Percentiles rank a stretch among this genome's conserved stretches.
These are phyloP conservation scores for Daktulosphaira vitifoliae DNA, from an alignment of 1,140 invertebrate genomes.

Conservation along the genomic window DNA sequence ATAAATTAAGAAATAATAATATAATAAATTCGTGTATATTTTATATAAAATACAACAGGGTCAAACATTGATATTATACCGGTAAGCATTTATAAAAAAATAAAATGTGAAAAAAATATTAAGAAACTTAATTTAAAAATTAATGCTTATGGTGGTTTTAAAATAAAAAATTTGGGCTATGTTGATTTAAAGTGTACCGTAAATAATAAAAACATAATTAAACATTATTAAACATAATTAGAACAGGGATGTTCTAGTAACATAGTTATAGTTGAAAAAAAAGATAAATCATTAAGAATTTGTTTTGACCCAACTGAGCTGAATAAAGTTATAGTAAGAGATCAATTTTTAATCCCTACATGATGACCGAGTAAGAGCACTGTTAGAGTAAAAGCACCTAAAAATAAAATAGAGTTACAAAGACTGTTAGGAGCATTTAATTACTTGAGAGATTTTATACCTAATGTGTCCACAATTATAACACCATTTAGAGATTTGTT, in stretches of 20 bases:
- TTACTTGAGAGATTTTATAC: too few relatives aligned
- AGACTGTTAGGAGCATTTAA: too few relatives aligned
- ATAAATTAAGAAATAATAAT: too few relatives aligned
- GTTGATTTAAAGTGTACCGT: neutral
- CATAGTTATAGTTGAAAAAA: constrained; percentile 42
- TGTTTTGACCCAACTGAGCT: constrained; percentile 5
- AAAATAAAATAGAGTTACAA: too few relatives aligned
- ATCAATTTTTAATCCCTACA: constrained; percentile 1
- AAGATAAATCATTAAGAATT: constrained; percentile 38
- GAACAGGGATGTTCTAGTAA: constrained; percentile 41
- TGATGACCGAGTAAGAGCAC: too few relatives aligned
- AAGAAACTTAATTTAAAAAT: neutral
- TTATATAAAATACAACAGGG: too few relatives aligned
- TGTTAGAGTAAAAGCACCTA: too few relatives aligned
- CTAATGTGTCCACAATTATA: too few relatives aligned
- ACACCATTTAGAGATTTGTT: too few relatives aligned
- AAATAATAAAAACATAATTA: neutral
- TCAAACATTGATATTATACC: neutral
- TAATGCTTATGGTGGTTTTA: neutral
- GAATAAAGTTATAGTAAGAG: constrained; percentile 17
- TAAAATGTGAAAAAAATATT: neutral
- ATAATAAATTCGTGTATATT: too few relatives aligned
- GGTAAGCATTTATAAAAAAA: neutral
- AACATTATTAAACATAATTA: neutral
- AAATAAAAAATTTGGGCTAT: neutral